Conservation (phyloP, 2,113 vertebrate genomes). For the Felis chaus region DNA sequence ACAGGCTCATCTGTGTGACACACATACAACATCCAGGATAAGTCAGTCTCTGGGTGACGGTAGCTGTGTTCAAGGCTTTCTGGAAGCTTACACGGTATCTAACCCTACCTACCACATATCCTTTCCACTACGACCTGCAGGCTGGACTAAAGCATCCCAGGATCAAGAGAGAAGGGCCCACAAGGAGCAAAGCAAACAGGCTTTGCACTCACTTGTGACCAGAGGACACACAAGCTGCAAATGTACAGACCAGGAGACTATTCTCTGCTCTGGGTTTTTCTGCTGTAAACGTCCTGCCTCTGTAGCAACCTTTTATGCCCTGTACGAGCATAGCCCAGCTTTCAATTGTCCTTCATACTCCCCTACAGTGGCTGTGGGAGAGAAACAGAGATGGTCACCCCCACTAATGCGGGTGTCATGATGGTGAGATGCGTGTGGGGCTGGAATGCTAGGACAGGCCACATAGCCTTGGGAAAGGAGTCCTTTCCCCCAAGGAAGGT, state of each 20-base stretch:
- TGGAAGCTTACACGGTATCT: not conserved
- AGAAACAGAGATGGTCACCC: not conserved
- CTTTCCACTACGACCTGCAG: not conserved
- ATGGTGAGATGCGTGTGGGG: not conserved
- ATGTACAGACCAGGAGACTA: not conserved
- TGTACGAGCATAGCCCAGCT: not conserved
- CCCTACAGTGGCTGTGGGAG: not conserved
- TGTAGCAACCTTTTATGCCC: not conserved
- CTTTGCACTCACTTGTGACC: not conserved
- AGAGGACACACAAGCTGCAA: not conserved
- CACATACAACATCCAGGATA: not conserved
- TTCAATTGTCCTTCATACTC: not conserved
- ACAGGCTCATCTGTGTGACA: not conserved
- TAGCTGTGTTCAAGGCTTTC: not conserved
- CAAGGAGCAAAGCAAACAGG: not conserved
- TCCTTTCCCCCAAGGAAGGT: not conserved
- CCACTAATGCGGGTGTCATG: fast-evolving
- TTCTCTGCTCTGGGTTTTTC: not conserved
- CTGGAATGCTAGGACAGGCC: not conserved
- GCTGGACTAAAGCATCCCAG: not conserved
- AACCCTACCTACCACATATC: not conserved
- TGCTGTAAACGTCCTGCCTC: not conserved
- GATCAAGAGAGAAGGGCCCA: not conserved
- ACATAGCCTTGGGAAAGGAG: not conserved
- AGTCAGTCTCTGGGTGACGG: not conserved